A percentile compares a stretch with the other conserved stretches of the same genome.
Evolutionary conservation across 2,888 invertebrate species (phyloP).

Genomic region (Drosophila testacea): DNA sequence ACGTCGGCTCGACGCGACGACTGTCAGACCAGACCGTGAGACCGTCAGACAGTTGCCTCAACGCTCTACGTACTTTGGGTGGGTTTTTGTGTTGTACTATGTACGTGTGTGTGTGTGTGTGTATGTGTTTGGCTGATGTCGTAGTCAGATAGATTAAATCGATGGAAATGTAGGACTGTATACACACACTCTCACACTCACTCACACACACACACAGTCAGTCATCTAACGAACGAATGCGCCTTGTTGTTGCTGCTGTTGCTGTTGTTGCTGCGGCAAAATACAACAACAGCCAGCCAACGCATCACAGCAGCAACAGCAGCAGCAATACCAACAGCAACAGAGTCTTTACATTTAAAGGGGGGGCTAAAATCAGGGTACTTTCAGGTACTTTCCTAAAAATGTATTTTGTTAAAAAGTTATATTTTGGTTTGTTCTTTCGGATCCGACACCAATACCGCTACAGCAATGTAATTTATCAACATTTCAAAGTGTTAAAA

Average conservation of each 20-base stretch:
- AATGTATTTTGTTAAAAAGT: no score
- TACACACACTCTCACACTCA: constrained; percentile 49
- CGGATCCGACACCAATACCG: no score
- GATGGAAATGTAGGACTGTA: constrained; percentile 82
- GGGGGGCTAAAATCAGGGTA: constrained; percentile 29
- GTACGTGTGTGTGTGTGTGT: constrained; percentile 21
- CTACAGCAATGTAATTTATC: no score
- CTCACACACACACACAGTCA: constrained; percentile 47
- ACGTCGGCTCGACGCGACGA: constrained; percentile 4
- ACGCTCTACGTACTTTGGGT: constrained; percentile 67
- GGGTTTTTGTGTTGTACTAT: constrained; percentile 63
- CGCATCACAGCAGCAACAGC: constrained; percentile 70
- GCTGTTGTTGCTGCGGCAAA: constrained; percentile 74
- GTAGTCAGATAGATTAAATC: constrained; percentile 82
- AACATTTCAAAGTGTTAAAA: no score
- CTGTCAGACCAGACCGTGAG: constrained; percentile 21
- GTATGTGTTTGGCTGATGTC: constrained; percentile 74
- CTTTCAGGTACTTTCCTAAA: no score
- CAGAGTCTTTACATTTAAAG: constrained; percentile 43
- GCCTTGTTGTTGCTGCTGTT: constrained; percentile 47
- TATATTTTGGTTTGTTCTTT: no score
- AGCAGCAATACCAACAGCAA: constrained; percentile 62
- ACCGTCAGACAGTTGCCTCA: constrained; percentile 53
- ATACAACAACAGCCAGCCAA: constrained; percentile 75
- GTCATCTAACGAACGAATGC: constrained; percentile 77